A percentile compares a stretch with the other conserved stretches of the same genome.
Evolutionary conservation across 2,797 vertebrate genomes (phyloP).

Genomic region (Tamandua tetradactyla): DNA sequence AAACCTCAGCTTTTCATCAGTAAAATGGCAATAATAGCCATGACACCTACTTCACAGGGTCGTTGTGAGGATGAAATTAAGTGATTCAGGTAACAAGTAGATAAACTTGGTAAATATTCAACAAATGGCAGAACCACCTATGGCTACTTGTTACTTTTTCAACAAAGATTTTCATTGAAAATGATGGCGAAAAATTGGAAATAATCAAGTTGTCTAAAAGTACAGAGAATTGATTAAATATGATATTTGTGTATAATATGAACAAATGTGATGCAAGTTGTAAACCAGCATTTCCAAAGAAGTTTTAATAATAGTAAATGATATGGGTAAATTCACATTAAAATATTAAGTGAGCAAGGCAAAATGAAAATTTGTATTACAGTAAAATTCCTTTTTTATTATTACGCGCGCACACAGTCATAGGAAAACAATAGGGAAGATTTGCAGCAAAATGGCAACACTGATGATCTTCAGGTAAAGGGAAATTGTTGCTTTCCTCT

Average conservation of each 20-base stretch:
- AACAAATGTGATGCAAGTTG: not conserved
- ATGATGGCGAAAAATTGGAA: not conserved
- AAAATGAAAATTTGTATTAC: not conserved
- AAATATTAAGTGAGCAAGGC: not conserved
- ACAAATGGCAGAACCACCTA: not conserved
- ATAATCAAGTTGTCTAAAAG: not conserved
- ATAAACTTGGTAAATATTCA: rapidly evolving
- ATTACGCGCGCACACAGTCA: not conserved
- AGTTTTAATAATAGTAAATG: not conserved
- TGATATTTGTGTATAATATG: not conserved
- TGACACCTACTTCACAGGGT: not conserved
- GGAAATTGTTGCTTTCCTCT: not conserved
- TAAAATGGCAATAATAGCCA: not conserved
- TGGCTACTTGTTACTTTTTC: not conserved
- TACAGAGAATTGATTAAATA: not conserved
- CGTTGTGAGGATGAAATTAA: not conserved
- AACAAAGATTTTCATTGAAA: not conserved
- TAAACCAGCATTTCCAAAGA: not conserved
- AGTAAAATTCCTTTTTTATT: not conserved
- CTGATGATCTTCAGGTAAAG: not conserved
- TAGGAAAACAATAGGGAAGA: not conserved
- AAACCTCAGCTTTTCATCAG: not conserved
- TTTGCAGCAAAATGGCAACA: not conserved
- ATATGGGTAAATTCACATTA: not conserved
- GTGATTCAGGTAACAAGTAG: not conserved